Conservation (phyloP, 2,888 invertebrate genomes). For the Anaspis maculata region DNA sequence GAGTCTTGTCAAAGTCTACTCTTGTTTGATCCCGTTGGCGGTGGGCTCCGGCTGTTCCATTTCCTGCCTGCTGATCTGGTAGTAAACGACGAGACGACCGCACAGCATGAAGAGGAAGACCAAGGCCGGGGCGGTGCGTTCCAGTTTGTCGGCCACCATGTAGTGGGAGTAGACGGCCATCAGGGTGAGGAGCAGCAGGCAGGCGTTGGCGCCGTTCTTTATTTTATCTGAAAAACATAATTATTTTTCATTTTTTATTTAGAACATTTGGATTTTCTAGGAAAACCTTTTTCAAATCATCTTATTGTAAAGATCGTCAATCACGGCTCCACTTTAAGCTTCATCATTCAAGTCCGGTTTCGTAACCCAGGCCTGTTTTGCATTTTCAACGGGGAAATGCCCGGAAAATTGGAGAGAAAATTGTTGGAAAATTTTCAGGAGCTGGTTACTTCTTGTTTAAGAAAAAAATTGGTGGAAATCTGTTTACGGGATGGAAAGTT, state of each 20-base stretch:
- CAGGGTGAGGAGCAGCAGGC: conserved; percentile 74
- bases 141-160: conserved; percentile 87
- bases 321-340: background rate
- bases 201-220: conserved; percentile 82
- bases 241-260: background rate
- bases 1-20: too few species aligned
- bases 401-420: too few species aligned
- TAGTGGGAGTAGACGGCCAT: conserved; percentile 89
- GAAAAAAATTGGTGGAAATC: too few species aligned
- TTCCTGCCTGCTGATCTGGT: conserved; percentile 49
- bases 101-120: conserved; percentile 90
- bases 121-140: conserved; percentile 80
- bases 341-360: too few species aligned
- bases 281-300: background rate
- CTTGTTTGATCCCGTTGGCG: conserved; percentile 39
- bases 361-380: too few species aligned
- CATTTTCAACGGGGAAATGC: too few species aligned
- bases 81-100: conserved; percentile 79
- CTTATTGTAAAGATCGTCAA: background rate
- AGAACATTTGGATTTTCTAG: background rate
- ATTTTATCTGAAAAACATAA: conserved; percentile 62
- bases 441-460: too few species aligned
- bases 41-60: conserved; percentile 32
- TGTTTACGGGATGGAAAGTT: too few species aligned
- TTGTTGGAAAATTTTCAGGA: too few species aligned